Evolutionary conservation across 2,113 vertebrate genomes (phyloP), one percentile per base, ranked within the genome.

Genomic region (Thalassoma bifasciatum): DNA sequence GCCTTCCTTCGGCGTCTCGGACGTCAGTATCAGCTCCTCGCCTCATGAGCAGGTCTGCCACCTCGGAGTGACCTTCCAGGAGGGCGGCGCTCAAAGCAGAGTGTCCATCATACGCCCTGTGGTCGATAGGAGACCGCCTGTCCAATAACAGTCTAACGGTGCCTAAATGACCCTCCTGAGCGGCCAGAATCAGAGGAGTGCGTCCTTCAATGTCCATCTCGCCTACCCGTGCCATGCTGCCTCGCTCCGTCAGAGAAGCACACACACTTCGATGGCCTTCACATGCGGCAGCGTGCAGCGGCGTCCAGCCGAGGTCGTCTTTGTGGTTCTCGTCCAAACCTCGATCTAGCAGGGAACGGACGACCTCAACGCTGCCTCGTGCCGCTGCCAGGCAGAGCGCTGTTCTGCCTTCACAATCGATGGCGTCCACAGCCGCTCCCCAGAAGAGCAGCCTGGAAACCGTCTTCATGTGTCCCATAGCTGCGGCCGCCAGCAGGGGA

Each of bases 271-370:
- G 87, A 46, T 95, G 94, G 34, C 95, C 95, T 75, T 94, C 94
- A 67, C 93, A 94, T 0, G 95, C 94, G 0, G 94, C 95, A 12
- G 94, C 86, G 7, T 96, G 95, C 37, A 95, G 71, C 0, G 94
- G 94, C 0, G 95, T 95, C 95, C 95, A 96, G 59, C 95, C 95
- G 2, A 95, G 72, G 40, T 93, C 91, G n/a, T 96, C 95, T 40
- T 94, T 93, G 73, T 95, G 95, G 77, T 95, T 95, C 77, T 95
- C 93, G 11, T 96, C 94, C 64, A 96, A 87, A 9, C 95, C 95
- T 46, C 94, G 84, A 44, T 94, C 92, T 60, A 96, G 77, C 66
- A 96, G 84, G 1, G 91, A 82, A 1, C 86, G 85, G 0, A 95
- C 94, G 26, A 94, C 92, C 23, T 94, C 93, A 1, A 89, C 19